These are phyloP conservation scores for Salvator merianae DNA, from an alignment of 2,113 vertebrate genomes.

Conservation along the genomic window DNA sequence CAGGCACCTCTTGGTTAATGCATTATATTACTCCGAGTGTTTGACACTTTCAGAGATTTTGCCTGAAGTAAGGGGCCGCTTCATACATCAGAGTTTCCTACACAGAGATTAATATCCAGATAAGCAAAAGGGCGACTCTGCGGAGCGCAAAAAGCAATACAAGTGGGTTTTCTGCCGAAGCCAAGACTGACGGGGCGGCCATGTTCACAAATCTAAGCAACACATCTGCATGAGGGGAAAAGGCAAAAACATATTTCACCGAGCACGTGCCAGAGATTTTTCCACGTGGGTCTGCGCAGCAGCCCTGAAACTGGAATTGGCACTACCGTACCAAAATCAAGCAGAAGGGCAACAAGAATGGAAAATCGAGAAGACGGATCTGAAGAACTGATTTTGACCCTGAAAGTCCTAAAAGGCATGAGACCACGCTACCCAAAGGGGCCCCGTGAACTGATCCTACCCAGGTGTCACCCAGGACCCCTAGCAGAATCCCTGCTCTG, in stretches of 20 bases:
- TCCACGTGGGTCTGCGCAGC: background rate
- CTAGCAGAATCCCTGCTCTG: too few species aligned
- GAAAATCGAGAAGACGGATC: too few species aligned
- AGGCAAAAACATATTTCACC: too few species aligned
- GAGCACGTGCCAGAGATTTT: fast-evolving
- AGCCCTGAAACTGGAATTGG: background rate
- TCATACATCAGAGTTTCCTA: background rate
- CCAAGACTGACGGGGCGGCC: background rate
- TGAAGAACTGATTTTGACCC: too few species aligned
- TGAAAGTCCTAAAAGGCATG: too few species aligned
- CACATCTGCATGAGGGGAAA: too few species aligned
- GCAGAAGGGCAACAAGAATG: too few species aligned
- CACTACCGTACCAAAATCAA: background rate
- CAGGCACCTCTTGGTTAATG: background rate
- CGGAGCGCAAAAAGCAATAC: background rate
- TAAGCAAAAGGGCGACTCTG: background rate
- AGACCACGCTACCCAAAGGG: too few species aligned
- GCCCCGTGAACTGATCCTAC: too few species aligned
- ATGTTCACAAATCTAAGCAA: background rate
- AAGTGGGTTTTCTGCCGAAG: background rate
- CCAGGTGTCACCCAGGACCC: too few species aligned
- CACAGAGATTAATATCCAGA: background rate
- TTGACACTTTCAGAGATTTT: background rate
- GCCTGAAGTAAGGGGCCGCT: background rate
- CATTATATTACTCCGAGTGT: background rate